Conservation (phyloP, 2,797 vertebrate genomes). For the Leucoraja ocellata region DNA sequence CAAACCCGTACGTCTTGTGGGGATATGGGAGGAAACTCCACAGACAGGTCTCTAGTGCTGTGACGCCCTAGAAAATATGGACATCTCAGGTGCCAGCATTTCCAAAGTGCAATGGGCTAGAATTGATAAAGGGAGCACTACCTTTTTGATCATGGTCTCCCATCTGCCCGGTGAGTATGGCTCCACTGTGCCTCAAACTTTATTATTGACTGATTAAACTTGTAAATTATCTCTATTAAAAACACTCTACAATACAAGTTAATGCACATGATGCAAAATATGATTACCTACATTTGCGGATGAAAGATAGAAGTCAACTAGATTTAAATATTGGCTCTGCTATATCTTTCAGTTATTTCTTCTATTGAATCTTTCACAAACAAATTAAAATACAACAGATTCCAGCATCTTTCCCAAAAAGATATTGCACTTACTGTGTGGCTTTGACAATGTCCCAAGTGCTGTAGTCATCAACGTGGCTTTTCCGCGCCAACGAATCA, state of each 20-base stretch:
- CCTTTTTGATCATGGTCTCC: not conserved
- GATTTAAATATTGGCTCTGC: not conserved
- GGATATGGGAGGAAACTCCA: too few relatives aligned
- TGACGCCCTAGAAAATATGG: too few relatives aligned
- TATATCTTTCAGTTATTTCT: not conserved
- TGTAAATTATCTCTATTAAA: not conserved
- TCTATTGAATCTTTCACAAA: too few relatives aligned
- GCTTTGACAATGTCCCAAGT: conserved; percentile 99
- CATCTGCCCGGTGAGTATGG: not conserved
- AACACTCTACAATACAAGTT: not conserved
- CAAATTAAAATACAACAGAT: not conserved
- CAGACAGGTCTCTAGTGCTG: too few relatives aligned
- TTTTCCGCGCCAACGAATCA: conserved; percentile 82
- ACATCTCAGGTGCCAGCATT: too few relatives aligned
- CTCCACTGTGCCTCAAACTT: not conserved
- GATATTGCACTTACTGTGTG: conserved; percentile 78
- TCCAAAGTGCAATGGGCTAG: too few relatives aligned
- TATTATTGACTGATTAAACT: not conserved
- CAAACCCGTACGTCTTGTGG: too few relatives aligned
- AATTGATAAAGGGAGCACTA: not conserved
- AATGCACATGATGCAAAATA: not conserved
- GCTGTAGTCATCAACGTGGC: conserved; percentile 93
- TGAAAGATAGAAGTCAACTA: not conserved
- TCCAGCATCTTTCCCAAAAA: not conserved
- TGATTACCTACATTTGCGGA: not conserved